These are phyloP conservation scores for Percina caprodes DNA, from an alignment of 2,113 vertebrate species.

Conservation along the genomic window DNA sequence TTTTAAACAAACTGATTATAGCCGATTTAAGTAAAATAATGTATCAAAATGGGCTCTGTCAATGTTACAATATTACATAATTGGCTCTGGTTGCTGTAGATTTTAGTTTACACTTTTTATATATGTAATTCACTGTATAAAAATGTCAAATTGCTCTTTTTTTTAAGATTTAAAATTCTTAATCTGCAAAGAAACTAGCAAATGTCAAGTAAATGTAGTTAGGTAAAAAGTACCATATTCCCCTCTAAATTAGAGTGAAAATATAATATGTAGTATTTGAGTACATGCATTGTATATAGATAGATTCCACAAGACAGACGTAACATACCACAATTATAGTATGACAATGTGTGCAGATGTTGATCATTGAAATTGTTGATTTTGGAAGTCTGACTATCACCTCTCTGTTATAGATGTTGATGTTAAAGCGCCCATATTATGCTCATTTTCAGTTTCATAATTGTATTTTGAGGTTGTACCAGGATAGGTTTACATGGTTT, in stretches of 20 bases:
- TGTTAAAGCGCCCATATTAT: neutral
- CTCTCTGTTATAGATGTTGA: slow-evolving; percentile 4
- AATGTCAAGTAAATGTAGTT: neutral
- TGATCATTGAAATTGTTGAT: slow-evolving; percentile 8
- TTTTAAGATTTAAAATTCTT: neutral
- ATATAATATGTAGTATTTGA: neutral
- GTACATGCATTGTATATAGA: neutral
- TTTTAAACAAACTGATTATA: neutral
- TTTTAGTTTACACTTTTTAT: neutral
- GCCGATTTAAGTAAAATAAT: neutral
- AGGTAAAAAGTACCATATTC: neutral
- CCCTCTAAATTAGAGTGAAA: neutral
- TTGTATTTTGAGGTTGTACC: too few species aligned
- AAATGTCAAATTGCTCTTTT: too few species aligned
- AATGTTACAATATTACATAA: neutral
- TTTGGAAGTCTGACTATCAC: neutral
- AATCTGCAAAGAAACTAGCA: neutral
- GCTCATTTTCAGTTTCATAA: too few species aligned
- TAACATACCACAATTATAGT: neutral
- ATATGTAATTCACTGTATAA: neutral
- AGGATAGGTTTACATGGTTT: too few species aligned
- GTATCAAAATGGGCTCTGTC: neutral
- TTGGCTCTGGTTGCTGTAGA: neutral
- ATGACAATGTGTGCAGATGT: neutral
- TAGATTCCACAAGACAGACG: neutral